Conservation (phyloP, 1,140 invertebrate species). For the Drosophila dunni region DNA sequence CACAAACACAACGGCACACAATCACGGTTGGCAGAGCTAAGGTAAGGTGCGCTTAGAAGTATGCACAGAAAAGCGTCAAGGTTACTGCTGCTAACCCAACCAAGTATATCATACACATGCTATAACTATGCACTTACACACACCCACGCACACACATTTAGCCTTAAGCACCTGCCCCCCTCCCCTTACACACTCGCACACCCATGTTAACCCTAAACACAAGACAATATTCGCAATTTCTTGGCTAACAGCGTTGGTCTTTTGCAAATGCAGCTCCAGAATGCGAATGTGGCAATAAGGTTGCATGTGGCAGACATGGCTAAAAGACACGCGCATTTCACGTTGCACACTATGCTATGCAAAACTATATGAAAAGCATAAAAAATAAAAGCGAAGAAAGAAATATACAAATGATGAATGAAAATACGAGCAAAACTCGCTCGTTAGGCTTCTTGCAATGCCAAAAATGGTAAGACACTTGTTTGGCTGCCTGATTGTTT, state of each 20-base stretch:
- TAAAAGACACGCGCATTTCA: conserved; percentile 34
- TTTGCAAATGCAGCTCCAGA: conserved; percentile 6
- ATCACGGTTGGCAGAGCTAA: not conserved
- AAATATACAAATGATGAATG: conserved; percentile 22
- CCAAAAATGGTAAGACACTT: conserved; percentile 34
- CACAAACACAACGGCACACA: conserved; percentile 1
- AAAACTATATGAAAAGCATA: conserved; percentile 22
- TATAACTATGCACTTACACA: conserved; percentile 16
- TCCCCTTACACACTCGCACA: not conserved
- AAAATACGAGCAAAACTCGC: conserved; percentile 26
- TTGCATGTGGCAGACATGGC: conserved; percentile 20
- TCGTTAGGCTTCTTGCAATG: conserved; percentile 39
- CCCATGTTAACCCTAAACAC: conserved; percentile 3
- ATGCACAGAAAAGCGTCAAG: conserved; percentile 70
- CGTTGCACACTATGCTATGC: conserved; percentile 10
- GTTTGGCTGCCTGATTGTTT: conserved; percentile 24
- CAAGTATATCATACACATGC: conserved; percentile 34
- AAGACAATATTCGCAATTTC: conserved; percentile 55
- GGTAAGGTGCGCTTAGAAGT: conserved; percentile 22
- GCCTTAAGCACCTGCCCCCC: not conserved
- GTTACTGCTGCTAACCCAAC: conserved; percentile 52
- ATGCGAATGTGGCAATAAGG: not conserved
- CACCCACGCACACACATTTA: not conserved
- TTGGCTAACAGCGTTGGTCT: conserved; percentile 45
- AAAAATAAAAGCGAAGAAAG: not conserved